These are phyloP conservation scores for Podocnemis expansa DNA, from an alignment of 2,113 vertebrate genomes.

Conservation along the genomic window DNA sequence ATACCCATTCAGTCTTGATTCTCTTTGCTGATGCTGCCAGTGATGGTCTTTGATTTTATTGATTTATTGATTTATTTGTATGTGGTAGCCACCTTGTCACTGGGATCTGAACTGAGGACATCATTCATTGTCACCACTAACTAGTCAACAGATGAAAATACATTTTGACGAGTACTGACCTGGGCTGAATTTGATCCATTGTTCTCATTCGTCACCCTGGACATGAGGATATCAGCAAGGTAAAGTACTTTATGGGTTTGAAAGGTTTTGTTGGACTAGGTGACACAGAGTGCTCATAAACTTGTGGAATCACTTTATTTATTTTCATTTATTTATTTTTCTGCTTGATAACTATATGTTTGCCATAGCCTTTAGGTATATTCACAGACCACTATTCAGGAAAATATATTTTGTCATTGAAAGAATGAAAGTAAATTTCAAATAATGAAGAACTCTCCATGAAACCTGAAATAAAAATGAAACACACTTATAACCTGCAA, in stretches of 20 bases:
- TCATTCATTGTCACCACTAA: neutral
- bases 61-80: neutral
- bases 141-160: neutral
- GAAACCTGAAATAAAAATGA: neutral
- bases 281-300: neutral
- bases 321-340: neutral
- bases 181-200: neutral
- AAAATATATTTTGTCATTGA: neutral
- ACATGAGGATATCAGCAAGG: neutral
- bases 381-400: neutral
- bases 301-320: neutral
- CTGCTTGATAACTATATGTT: neutral
- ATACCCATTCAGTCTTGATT: neutral
- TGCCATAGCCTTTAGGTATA: neutral
- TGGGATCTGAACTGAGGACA: neutral
- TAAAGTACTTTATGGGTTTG: neutral
- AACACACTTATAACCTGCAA: conserved; percentile 17
- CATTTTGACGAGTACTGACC: neutral
- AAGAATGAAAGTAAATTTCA: conserved; percentile 1
- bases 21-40: neutral
- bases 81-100: neutral
- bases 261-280: neutral
- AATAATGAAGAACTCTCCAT: neutral
- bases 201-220: neutral
- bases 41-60: neutral